Evolutionary conservation across 2,888 invertebrate species (phyloP).

Genomic region (Romanomermis culicivorax): DNA sequence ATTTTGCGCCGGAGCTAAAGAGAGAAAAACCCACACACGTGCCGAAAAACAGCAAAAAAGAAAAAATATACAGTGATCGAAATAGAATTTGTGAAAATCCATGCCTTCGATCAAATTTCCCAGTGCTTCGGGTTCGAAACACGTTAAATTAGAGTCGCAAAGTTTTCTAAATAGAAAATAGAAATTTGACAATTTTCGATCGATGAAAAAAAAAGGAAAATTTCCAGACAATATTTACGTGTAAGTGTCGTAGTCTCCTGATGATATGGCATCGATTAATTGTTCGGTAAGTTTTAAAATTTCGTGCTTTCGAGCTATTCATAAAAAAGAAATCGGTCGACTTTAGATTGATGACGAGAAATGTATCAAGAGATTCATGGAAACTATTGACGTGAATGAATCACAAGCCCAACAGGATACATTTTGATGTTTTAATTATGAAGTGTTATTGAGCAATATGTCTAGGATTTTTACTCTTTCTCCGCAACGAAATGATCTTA

Average conservation of each 20-base stretch:
- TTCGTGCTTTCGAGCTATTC: constrained; percentile 55
- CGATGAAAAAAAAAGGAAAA: too few species aligned
- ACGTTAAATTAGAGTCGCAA: constrained; percentile 92
- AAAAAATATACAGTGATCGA: constrained; percentile 61
- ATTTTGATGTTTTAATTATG: too few species aligned
- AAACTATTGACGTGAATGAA: too few species aligned
- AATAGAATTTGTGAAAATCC: constrained; percentile 99
- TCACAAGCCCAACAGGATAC: too few species aligned
- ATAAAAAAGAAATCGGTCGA: too few species aligned
- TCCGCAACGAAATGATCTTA: too few species aligned
- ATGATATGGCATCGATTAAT: constrained; percentile 85
- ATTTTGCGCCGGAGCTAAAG: constrained; percentile 1
- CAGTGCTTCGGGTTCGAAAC: constrained; percentile 95
- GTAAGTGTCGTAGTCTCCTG: constrained; percentile 91
- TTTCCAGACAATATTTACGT: constrained; percentile 40
- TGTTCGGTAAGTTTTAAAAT: constrained; percentile 97
- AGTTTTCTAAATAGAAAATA: constrained; percentile 47
- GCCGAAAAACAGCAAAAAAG: not conserved
- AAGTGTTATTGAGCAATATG: too few species aligned
- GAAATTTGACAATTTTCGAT: too few species aligned
- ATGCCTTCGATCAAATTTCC: constrained; percentile 97
- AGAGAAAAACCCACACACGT: not conserved
- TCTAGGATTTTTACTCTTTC: too few species aligned
- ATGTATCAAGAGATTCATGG: too few species aligned
- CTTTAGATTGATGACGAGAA: too few species aligned